Conservation (phyloP, 2,888 invertebrate genomes). For the Cosmopolites sordidus region DNA sequence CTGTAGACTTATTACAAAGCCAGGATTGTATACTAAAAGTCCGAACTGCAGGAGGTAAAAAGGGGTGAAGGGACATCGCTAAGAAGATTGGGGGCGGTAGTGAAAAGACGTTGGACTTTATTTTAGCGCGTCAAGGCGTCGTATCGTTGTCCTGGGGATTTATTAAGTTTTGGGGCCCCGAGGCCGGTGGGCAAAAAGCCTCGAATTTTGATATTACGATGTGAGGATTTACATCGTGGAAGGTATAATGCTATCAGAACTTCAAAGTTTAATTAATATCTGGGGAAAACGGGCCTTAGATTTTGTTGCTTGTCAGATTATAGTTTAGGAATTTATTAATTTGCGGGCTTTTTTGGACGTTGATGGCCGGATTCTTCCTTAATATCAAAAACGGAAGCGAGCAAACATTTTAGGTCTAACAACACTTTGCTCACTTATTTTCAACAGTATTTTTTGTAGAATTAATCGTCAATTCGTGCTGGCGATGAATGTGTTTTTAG, state of each 20-base stretch:
- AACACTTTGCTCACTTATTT: too few relatives aligned
- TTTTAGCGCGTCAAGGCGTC: conserved; percentile 22
- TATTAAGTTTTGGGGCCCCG: conserved; percentile 19
- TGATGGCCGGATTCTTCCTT: too few relatives aligned
- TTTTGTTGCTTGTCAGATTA: too few relatives aligned
- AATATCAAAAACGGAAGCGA: too few relatives aligned
- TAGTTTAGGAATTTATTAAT: too few relatives aligned
- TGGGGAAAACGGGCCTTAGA: not conserved
- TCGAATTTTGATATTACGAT: not conserved
- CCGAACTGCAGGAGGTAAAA: conserved; percentile 12
- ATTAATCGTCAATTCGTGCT: too few relatives aligned
- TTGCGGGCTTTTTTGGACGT: too few relatives aligned
- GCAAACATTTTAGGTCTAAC: too few relatives aligned
- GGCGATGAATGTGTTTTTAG: too few relatives aligned
- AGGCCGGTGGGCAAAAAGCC: conserved; percentile 9
- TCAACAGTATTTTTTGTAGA: too few relatives aligned
- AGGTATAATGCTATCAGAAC: not conserved
- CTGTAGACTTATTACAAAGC: too few relatives aligned
- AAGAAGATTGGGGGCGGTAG: conserved; percentile 4
- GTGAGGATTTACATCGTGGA: not conserved
- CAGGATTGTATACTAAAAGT: too few relatives aligned
- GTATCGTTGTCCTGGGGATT: conserved; percentile 24
- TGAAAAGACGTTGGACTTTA: conserved; percentile 21
- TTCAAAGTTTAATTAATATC: conserved; percentile 1
- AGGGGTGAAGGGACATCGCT: conserved; percentile 7